Evolutionary conservation across 2,888 invertebrate genomes (phyloP).

Genomic region (Geotrupes spiniger): DNA sequence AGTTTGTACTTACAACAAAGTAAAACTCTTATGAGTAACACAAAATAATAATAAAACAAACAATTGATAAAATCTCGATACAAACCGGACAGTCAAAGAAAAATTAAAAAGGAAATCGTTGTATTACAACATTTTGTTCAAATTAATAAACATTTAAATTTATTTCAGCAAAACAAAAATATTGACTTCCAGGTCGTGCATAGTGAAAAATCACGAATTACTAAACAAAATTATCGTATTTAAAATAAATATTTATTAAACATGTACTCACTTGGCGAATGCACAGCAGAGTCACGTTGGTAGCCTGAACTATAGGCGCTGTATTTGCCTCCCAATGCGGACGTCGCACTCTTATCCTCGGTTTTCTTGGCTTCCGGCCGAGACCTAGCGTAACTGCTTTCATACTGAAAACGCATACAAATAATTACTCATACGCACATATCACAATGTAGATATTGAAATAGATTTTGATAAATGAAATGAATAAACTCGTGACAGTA

Average conservation of each 20-base stretch:
- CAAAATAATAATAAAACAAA: too few relatives aligned
- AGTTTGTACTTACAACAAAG: too few relatives aligned
- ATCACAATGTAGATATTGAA: not conserved
- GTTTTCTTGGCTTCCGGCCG: constrained; percentile 37
- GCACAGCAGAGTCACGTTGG: constrained; percentile 35
- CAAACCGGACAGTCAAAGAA: too few relatives aligned
- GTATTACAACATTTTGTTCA: too few relatives aligned
- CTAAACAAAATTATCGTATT: not conserved
- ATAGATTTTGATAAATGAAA: not conserved
- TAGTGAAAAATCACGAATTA: too few relatives aligned
- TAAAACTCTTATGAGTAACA: too few relatives aligned
- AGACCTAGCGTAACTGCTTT: constrained; percentile 37
- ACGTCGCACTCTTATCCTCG: constrained; percentile 35
- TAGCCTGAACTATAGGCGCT: constrained; percentile 37
- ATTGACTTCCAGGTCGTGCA: too few relatives aligned
- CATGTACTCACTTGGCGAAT: constrained; percentile 31
- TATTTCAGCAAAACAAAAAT: too few relatives aligned
- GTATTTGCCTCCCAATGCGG: constrained; percentile 40
- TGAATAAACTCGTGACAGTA: not conserved
- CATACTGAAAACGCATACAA: constrained; percentile 42
- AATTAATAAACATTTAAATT: too few relatives aligned
- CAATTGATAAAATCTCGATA: too few relatives aligned
- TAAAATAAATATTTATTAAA: too few relatives aligned
- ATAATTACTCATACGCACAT: constrained; percentile 14
- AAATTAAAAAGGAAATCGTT: too few relatives aligned